phyloP scores from a whole-genome alignment of 2,797 vertebrate species.

The Tamandua tetradactyla region DNA sequence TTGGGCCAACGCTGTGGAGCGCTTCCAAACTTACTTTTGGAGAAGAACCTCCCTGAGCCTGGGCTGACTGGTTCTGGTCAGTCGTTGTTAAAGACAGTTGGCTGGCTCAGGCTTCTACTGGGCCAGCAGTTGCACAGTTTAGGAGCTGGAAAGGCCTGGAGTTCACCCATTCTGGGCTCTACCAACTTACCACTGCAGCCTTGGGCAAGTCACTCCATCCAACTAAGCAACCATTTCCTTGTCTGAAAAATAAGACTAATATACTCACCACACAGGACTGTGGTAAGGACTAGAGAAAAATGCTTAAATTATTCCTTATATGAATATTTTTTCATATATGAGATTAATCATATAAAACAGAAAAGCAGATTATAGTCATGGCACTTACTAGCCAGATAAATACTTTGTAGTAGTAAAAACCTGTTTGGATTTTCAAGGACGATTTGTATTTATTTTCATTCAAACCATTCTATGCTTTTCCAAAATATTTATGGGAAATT shows the following conservation, averaged over 20 bases:
- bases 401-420: not conserved
- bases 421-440: not conserved
- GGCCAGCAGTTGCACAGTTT: not conserved
- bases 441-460: constrained; percentile 17
- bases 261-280: not conserved
- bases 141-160: not conserved
- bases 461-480: constrained; percentile 16
- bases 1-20: not conserved
- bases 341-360: not conserved
- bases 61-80: not conserved
- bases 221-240: not conserved
- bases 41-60: not conserved
- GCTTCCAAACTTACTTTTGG: constrained; percentile 6
- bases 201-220: not conserved
- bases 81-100: not conserved
- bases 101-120: not conserved
- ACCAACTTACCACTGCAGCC: not conserved
- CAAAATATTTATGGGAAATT: constrained; percentile 47
- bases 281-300: not conserved
- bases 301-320: constrained; percentile 15
- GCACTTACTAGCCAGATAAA: not conserved
- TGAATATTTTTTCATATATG: not conserved
- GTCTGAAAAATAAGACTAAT: not conserved
- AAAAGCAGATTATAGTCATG: not conserved
- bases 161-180: not conserved